Evolutionary conservation across 1,140 invertebrate genomes (phyloP).

Genomic region (Cherax destructor): DNA sequence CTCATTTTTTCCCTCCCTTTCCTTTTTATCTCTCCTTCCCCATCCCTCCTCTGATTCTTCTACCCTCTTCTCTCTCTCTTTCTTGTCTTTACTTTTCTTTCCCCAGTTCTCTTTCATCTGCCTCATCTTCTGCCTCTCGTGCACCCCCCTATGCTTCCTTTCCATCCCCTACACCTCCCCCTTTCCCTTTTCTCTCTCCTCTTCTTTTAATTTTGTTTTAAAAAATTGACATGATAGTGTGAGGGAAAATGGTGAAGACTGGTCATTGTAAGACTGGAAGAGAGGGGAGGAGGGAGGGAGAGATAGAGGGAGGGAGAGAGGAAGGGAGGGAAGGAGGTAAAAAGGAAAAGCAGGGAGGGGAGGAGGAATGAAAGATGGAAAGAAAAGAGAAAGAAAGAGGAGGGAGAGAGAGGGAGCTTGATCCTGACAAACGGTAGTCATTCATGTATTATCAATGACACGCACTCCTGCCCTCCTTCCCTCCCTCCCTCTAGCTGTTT

Average conservation of each 20-base stretch:
- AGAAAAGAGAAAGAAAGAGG: neutral
- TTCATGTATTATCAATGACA: conserved; percentile 50
- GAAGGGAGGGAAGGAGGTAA: neutral
- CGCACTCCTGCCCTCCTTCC: neutral
- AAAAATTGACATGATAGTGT: no score
- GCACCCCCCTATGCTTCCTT: no score
- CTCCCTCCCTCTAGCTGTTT: neutral
- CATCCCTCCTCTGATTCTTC: neutral
- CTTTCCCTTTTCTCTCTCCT: neutral
- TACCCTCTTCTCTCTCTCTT: neutral
- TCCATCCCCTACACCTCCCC: neutral
- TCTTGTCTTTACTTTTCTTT: neutral
- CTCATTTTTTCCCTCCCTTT: neutral
- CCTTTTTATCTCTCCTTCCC: neutral
- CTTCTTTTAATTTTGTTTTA: no score
- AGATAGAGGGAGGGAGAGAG: neutral
- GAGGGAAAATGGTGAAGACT: no score
- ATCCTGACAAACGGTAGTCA: conserved; percentile 34
- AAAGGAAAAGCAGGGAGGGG: neutral
- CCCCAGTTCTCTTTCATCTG: neutral
- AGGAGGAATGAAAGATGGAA: no score
- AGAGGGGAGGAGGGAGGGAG: neutral
- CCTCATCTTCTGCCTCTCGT: no score
- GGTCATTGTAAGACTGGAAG: neutral
- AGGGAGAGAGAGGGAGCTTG: neutral